A percentile compares a stretch with the other conserved stretches of the same genome.
phyloP scores from a whole-genome alignment of 2,113 vertebrate genomes.

The Odontophorus gujanensis region DNA sequence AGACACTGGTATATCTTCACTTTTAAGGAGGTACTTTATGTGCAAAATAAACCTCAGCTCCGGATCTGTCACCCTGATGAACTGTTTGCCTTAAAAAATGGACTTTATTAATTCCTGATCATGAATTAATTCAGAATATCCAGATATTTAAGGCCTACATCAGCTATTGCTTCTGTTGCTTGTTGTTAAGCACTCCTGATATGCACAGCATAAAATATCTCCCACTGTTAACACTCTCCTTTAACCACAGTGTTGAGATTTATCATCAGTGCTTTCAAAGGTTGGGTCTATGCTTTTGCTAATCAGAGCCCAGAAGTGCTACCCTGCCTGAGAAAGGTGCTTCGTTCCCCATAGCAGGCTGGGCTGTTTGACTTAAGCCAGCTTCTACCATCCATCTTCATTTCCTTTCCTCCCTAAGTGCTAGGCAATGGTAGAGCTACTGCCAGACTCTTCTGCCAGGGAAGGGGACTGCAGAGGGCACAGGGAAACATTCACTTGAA shows the following conservation, averaged over 20 bases:
- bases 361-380: not conserved
- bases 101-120: not conserved
- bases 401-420: too few species aligned
- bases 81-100: not conserved
- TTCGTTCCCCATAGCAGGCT: too few species aligned
- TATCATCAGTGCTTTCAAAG: not conserved
- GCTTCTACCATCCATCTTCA: not conserved
- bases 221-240: not conserved
- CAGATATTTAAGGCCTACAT: not conserved
- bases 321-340: not conserved
- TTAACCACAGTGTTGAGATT: not conserved
- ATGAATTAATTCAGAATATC: not conserved
- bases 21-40: not conserved
- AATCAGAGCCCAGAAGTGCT: not conserved
- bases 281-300: not conserved
- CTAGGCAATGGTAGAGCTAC: not conserved
- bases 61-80: not conserved
- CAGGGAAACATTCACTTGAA: not conserved
- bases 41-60: not conserved
- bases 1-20: not conserved
- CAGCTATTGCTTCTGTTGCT: not conserved
- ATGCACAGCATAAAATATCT: accelerated
- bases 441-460: not conserved
- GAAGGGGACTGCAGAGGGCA: not conserved
- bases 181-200: not conserved